Percentiles rank a stretch among this genome's conserved stretches.
Evolutionary conservation across 1,140 invertebrate genomes (phyloP).

Genomic region (Babylonia areolata): DNA sequence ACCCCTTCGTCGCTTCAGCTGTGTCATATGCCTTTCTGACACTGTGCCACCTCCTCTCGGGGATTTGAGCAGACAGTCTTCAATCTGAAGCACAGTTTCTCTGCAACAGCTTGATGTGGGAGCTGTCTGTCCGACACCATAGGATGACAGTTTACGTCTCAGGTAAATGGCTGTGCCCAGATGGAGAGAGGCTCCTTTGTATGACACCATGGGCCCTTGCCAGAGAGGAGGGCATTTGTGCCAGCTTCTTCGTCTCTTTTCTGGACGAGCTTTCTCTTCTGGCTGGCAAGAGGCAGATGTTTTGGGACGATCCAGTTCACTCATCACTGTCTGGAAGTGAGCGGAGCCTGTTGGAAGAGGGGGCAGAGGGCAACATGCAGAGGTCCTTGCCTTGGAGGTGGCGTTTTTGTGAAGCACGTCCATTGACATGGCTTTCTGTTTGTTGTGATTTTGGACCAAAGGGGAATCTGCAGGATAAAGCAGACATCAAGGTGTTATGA

Average conservation of each 20-base stretch:
- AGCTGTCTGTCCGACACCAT: not conserved
- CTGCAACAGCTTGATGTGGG: not conserved
- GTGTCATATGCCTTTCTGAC: too few relatives aligned
- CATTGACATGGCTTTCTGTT: too few relatives aligned
- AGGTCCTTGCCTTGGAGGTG: not conserved
- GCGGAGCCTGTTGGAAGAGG: not conserved
- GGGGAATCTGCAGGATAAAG: too few relatives aligned
- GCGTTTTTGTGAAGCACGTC: too few relatives aligned
- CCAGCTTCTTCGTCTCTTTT: not conserved
- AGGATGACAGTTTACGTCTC: not conserved
- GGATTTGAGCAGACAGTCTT: too few relatives aligned
- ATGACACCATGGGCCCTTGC: conserved; percentile 1
- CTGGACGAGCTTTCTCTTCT: too few relatives aligned
- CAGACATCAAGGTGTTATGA: too few relatives aligned
- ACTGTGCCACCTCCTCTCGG: too few relatives aligned
- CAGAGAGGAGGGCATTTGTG: not conserved
- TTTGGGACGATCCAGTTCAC: not conserved
- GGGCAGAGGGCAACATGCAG: not conserved
- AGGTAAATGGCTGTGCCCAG: not conserved
- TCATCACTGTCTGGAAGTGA: not conserved
- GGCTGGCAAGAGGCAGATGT: not conserved
- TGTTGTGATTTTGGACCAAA: too few relatives aligned
- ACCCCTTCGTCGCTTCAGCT: too few relatives aligned
- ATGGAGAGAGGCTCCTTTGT: not conserved
- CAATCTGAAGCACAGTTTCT: not conserved